Evolutionary conservation across 1,140 invertebrate species (phyloP).

Genomic region (Pentalonia nigronervosa): DNA sequence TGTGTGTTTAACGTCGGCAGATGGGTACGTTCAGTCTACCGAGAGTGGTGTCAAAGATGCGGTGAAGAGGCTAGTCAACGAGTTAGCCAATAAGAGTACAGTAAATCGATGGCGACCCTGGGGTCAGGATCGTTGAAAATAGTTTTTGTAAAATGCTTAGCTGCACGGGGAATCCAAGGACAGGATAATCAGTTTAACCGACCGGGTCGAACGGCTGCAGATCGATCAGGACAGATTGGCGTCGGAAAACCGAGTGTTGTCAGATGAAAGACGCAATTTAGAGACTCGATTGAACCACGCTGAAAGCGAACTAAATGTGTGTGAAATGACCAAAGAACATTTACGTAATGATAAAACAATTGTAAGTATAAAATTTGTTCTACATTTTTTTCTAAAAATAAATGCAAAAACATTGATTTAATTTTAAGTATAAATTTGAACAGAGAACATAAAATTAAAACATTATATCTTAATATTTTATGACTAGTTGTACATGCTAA

Average conservation of each 20-base stretch:
- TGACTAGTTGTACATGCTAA: too few species aligned
- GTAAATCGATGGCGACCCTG: conserved; percentile 18
- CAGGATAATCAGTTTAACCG: conserved; percentile 43
- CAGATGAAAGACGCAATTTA: conserved; percentile 74
- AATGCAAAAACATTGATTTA: background rate
- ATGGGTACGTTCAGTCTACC: conserved; percentile 50
- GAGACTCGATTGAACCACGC: conserved; percentile 75
- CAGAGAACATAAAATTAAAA: background rate
- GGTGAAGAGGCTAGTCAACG: conserved; percentile 31
- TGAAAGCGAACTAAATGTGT: conserved; percentile 73
- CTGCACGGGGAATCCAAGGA: conserved; percentile 41
- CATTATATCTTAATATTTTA: background rate
- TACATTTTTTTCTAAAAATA: background rate
- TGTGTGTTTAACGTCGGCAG: conserved; percentile 63
- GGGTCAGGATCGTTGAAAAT: background rate
- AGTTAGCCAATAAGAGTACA: conserved; percentile 32
- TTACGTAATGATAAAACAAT: conserved; percentile 72
- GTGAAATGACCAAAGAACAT: conserved; percentile 71
- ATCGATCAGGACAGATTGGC: conserved; percentile 66
- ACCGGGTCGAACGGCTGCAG: conserved; percentile 61
- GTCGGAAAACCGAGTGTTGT: conserved; percentile 70
- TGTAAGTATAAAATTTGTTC: conserved; percentile 58
- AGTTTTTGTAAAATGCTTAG: conserved; percentile 37
- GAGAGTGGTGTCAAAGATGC: conserved; percentile 43
- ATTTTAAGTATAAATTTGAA: background rate